Percentiles rank a stretch among this genome's conserved stretches.
These are phyloP conservation scores for Lamellibrachia columna DNA, from an alignment of 2,888 invertebrate genomes.

Conservation along the genomic window DNA sequence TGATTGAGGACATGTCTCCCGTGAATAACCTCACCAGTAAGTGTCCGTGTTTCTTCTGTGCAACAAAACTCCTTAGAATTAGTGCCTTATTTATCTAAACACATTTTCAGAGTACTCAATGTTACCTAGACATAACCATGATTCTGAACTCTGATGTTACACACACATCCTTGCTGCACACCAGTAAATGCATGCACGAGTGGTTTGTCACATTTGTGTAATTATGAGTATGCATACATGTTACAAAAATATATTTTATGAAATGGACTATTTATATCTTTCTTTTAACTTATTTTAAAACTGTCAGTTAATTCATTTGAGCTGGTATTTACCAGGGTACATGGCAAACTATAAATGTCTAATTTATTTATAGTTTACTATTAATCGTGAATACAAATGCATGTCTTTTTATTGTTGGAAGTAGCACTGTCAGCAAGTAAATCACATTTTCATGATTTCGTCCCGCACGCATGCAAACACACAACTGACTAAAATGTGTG, in stretches of 20 bases:
- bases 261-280: too few species aligned
- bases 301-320: too few species aligned
- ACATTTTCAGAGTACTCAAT: too few species aligned
- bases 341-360: too few species aligned
- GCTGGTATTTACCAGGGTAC: too few species aligned
- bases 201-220: neutral
- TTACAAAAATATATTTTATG: too few species aligned
- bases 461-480: neutral
- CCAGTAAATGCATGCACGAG: neutral
- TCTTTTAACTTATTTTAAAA: too few species aligned
- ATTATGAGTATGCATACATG: neutral
- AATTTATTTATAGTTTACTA: too few species aligned
- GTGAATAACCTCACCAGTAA: neutral
- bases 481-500: neutral
- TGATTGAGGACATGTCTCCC: conserved; percentile 23
- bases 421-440: neutral
- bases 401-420: neutral
- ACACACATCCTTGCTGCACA: too few species aligned
- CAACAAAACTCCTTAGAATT: neutral
- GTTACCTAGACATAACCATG: too few species aligned
- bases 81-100: neutral
- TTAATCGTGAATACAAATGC: too few species aligned
- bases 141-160: too few species aligned
- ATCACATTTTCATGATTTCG: neutral
- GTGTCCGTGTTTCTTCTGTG: neutral